phyloP scores from a whole-genome alignment of 2,113 vertebrate genomes.

The Pteronura brasiliensis region DNA sequence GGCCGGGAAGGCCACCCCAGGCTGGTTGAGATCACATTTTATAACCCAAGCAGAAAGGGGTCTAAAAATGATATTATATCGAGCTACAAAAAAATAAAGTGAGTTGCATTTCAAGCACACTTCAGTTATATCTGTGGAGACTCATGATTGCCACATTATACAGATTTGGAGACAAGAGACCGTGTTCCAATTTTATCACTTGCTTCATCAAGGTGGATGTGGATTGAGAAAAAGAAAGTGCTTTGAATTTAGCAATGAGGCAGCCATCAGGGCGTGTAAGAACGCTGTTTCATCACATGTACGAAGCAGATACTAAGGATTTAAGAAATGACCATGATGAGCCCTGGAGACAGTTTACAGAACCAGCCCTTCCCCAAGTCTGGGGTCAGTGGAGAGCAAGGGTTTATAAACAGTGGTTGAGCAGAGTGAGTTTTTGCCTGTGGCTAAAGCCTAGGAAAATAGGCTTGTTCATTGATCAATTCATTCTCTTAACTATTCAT shows the following conservation, averaged over 20 bases:
- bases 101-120: neutral
- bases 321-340: neutral
- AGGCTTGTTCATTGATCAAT: neutral
- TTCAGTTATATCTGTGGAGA: neutral
- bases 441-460: slow-evolving; percentile 20
- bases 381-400: neutral
- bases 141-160: neutral
- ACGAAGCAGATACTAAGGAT: neutral
- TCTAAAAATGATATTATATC: neutral
- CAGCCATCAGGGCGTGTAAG: neutral
- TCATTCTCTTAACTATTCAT: slow-evolving; percentile 18
- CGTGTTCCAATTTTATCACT: neutral
- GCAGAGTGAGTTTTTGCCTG: neutral
- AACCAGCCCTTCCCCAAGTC: neutral
- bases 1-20: neutral
- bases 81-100: neutral
- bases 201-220: neutral
- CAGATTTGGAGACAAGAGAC: neutral
- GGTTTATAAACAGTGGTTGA: neutral
- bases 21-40: neutral
- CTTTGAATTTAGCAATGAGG: neutral
- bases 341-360: neutral
- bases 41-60: neutral
- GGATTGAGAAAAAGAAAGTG: neutral
- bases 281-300: neutral